Evolutionary conservation across 2,888 invertebrate species (phyloP).

Genomic region (Lochmaea capreae): DNA sequence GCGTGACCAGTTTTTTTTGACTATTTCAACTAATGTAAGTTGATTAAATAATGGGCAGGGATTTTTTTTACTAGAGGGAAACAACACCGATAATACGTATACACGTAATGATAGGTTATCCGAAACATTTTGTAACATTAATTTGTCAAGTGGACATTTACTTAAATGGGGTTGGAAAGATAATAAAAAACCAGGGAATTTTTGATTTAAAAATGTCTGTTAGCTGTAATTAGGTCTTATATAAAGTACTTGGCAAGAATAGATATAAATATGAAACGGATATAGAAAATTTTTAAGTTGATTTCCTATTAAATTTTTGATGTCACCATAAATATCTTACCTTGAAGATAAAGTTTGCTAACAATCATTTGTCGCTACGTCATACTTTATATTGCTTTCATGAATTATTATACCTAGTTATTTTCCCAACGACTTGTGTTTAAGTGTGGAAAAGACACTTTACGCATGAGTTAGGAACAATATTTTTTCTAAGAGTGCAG

Average conservation of each 20-base stretch:
- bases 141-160: conserved; percentile 20
- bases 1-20: conserved; percentile 30
- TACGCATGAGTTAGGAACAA: too few species aligned
- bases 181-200: neutral
- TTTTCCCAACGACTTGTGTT: too few species aligned
- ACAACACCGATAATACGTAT: conserved; percentile 5
- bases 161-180: conserved; percentile 6
- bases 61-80: conserved; percentile 9
- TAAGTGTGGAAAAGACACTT: too few species aligned
- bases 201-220: conserved; percentile 1
- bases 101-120: conserved; percentile 12
- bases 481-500: too few species aligned
- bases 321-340: too few species aligned
- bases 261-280: neutral
- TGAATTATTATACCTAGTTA: too few species aligned
- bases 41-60: conserved; percentile 31
- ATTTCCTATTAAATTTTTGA: neutral
- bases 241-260: neutral
- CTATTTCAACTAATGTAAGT: conserved; percentile 25
- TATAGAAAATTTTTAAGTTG: neutral
- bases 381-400: too few species aligned
- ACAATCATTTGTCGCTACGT: too few species aligned
- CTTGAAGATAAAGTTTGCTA: too few species aligned
- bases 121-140: conserved; percentile 9
- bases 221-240: neutral